Conservation (phyloP, 2,888 invertebrate species). For the Tyria jacobaeae region DNA sequence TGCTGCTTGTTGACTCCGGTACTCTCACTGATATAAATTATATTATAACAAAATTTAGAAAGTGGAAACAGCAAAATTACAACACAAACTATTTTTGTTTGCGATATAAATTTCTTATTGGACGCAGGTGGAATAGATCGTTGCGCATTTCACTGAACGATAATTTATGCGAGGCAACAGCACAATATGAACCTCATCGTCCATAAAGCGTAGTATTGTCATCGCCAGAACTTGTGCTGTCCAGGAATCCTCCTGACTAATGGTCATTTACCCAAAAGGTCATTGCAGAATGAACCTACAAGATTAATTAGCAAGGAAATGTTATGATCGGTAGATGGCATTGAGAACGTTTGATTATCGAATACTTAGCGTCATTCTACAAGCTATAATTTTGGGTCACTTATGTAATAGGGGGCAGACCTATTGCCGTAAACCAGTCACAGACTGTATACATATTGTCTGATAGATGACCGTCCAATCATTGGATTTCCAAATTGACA, state of each 20-base stretch:
- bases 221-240: conserved; percentile 56
- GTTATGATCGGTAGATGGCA: too few relatives aligned
- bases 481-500: too few relatives aligned
- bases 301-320: background rate
- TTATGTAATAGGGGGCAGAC: too few relatives aligned
- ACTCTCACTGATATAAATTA: too few relatives aligned
- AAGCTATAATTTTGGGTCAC: too few relatives aligned
- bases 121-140: background rate
- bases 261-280: conserved; percentile 34
- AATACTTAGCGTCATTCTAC: too few relatives aligned
- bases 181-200: conserved; percentile 4
- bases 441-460: too few relatives aligned
- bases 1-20: too few relatives aligned
- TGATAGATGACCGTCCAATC: too few relatives aligned
- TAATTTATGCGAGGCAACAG: conserved; percentile 3
- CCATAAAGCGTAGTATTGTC: conserved; percentile 38
- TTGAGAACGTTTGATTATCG: too few relatives aligned
- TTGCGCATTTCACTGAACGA: background rate
- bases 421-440: too few relatives aligned
- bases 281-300: background rate
- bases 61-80: background rate
- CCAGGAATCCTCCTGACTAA: conserved; percentile 66
- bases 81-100: background rate
- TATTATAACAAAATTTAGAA: background rate
- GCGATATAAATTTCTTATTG: background rate